Percentiles rank a stretch among this genome's conserved stretches.
phyloP scores from a whole-genome alignment of 1,140 invertebrate species.

The Halyomorpha halys region DNA sequence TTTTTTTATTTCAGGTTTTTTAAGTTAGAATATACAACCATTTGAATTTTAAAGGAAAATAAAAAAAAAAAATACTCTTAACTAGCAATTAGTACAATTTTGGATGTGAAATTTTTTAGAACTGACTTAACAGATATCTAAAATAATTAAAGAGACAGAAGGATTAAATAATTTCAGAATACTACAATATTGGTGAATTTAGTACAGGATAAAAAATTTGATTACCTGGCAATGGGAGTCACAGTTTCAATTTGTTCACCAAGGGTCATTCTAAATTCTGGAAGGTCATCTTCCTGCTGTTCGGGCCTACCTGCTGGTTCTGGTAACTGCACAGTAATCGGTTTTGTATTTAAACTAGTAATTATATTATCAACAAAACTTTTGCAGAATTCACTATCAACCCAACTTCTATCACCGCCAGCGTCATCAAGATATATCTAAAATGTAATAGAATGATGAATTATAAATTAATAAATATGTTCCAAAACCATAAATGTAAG shows the following conservation, averaged over 20 bases:
- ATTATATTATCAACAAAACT: constrained; percentile 86
- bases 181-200: too few species aligned
- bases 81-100: too few species aligned
- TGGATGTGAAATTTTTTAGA: too few species aligned
- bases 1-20: too few species aligned
- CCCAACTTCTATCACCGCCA: constrained; percentile 82
- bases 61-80: too few species aligned
- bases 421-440: constrained; percentile 90
- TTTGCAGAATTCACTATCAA: constrained; percentile 83
- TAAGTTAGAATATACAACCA: too few species aligned
- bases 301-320: constrained; percentile 35
- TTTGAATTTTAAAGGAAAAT: too few species aligned
- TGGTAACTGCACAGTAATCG: constrained; percentile 46
- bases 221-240: not conserved
- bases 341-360: constrained; percentile 75
- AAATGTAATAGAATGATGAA: constrained; percentile 33
- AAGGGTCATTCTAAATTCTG: constrained; percentile 9
- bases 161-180: too few species aligned
- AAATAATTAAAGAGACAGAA: too few species aligned
- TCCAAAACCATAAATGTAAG: too few species aligned
- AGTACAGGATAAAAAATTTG: not conserved
- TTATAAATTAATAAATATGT: constrained; percentile 21
- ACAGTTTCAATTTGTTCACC: constrained; percentile 12
- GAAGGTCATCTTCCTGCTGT: constrained; percentile 21
- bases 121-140: too few species aligned